These are phyloP conservation scores for Cephus spinipes DNA, from an alignment of 2,888 invertebrate species.

Conservation along the genomic window DNA sequence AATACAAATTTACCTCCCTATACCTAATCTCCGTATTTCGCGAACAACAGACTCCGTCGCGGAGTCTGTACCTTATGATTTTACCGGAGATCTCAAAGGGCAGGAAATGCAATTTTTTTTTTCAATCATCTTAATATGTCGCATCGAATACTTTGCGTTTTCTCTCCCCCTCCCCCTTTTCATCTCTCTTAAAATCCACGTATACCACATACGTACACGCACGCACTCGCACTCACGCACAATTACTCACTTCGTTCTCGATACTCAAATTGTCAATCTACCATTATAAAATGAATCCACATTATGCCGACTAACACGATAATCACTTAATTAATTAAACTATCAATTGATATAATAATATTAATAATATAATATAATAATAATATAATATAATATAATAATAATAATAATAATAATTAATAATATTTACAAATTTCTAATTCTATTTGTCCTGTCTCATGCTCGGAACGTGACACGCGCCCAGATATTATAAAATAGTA, in stretches of 20 bases:
- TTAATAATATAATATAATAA: conserved; percentile 53
- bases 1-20: too few species aligned
- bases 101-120: conserved; percentile 14
- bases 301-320: conserved; percentile 58
- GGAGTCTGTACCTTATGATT: too few species aligned
- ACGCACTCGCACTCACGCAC: too few species aligned
- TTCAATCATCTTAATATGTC: conserved; percentile 24
- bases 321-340: conserved; percentile 60
- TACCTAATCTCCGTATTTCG: too few species aligned
- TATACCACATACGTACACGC: too few species aligned
- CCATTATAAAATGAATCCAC: conserved; percentile 57
- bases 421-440: conserved; percentile 62
- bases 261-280: conserved; percentile 23
- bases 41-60: too few species aligned
- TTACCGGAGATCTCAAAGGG: too few species aligned
- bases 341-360: conserved; percentile 60
- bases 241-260: neutral
- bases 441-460: conserved; percentile 49
- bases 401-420: too few species aligned
- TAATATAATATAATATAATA: conserved; percentile 46
- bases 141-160: too few species aligned
- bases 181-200: too few species aligned
- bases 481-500: conserved; percentile 49
- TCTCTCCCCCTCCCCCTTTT: too few species aligned
- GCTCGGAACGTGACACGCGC: conserved; percentile 52